Evolutionary conservation across 2,888 invertebrate species (phyloP).

Genomic region (Agrotis clavis): DNA sequence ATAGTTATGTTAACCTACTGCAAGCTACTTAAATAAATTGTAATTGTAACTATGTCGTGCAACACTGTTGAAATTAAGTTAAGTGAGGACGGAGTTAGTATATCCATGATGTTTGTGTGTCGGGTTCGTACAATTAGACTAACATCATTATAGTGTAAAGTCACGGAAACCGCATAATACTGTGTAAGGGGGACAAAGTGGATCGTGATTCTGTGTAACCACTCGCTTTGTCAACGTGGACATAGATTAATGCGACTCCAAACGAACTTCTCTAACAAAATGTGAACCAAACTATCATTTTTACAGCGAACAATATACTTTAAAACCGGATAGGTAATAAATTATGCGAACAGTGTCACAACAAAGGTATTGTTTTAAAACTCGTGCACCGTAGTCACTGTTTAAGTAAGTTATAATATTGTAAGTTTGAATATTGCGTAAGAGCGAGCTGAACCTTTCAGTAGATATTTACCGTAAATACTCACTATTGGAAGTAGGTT

Average conservation of each 20-base stretch:
- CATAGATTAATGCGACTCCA: slow-evolving; percentile 80
- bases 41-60: slow-evolving; percentile 41
- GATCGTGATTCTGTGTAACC: slow-evolving; percentile 75
- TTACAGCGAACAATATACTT: slow-evolving; percentile 47
- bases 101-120: slow-evolving; percentile 56
- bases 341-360: slow-evolving; percentile 53
- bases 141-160: slow-evolving; percentile 68
- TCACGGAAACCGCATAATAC: slow-evolving; percentile 74
- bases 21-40: slow-evolving; percentile 42
- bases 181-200: slow-evolving; percentile 63
- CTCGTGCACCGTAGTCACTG: slow-evolving; percentile 22
- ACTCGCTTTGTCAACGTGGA: slow-evolving; percentile 78
- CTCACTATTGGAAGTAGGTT: slow-evolving; percentile 54
- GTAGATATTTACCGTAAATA: slow-evolving; percentile 46
- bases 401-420: slow-evolving; percentile 39
- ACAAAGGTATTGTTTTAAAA: slow-evolving; percentile 56
- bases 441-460: slow-evolving; percentile 45
- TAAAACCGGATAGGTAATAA: slow-evolving; percentile 45
- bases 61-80: slow-evolving; percentile 58
- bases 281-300: slow-evolving; percentile 62
- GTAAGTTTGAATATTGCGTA: slow-evolving; percentile 44
- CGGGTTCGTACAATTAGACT: slow-evolving; percentile 68
- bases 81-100: slow-evolving; percentile 43
- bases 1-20: slow-evolving; percentile 24
- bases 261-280: slow-evolving; percentile 57